Conservation (phyloP, 1,140 invertebrate genomes). For the Sminthurides bifidus region DNA sequence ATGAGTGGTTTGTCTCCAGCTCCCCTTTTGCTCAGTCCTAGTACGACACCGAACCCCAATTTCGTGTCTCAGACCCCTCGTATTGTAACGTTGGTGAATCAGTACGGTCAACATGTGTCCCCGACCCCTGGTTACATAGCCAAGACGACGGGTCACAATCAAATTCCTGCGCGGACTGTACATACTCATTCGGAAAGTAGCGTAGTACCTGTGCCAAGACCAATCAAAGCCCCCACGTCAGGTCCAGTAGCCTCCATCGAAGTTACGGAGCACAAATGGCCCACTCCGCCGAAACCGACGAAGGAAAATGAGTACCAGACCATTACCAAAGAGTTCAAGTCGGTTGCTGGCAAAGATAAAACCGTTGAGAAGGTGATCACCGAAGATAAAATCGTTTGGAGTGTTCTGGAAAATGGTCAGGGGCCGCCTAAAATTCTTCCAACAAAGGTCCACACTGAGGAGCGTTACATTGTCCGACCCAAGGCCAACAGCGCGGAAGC, state of each 20-base stretch:
- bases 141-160: too few species aligned
- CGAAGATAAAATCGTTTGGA: conserved; percentile 27
- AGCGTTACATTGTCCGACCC: conserved; percentile 19
- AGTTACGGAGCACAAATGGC: too few species aligned
- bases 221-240: not conserved
- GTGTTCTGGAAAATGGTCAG: conserved; percentile 1
- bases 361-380: conserved; percentile 23
- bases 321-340: not conserved
- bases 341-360: conserved; percentile 10
- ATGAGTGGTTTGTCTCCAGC: not conserved
- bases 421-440: conserved; percentile 10
- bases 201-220: not conserved
- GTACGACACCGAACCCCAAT: not conserved
- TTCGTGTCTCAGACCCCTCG: conserved; percentile 5
- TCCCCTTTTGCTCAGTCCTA: not conserved
- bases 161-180: too few species aligned
- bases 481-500: conserved; percentile 3
- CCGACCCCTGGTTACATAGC: too few species aligned
- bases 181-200: too few species aligned
- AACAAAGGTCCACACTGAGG: conserved; percentile 20
- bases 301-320: conserved; percentile 2
- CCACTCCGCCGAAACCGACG: not conserved
- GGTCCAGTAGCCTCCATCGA: too few species aligned
- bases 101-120: too few species aligned
- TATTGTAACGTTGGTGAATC: not conserved